These are phyloP conservation scores for Sitta carolinensis DNA, from an alignment of 2,797 vertebrate species.

Conservation along the genomic window DNA sequence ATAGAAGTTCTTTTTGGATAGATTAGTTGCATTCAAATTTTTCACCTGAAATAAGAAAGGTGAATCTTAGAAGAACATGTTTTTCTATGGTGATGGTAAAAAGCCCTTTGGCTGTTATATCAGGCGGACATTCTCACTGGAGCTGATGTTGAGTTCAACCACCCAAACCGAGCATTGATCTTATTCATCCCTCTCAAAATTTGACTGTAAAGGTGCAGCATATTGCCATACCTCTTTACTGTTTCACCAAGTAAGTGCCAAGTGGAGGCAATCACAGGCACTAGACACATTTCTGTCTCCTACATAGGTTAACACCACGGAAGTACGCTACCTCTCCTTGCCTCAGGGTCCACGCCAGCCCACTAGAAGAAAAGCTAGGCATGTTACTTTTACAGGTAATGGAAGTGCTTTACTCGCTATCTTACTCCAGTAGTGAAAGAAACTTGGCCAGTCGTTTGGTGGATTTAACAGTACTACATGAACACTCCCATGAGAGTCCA, in stretches of 20 bases:
- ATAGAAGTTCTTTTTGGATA: neutral
- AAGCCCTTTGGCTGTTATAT: neutral
- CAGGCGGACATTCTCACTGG: neutral
- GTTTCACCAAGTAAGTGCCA: neutral
- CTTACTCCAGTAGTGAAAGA: neutral
- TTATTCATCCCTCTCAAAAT: neutral
- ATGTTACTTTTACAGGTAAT: constrained; percentile 70
- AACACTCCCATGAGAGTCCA: neutral
- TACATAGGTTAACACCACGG: constrained; percentile 39
- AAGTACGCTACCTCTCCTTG: constrained; percentile 74
- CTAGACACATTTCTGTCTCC: constrained; percentile 18
- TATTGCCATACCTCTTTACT: neutral
- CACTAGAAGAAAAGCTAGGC: neutral
- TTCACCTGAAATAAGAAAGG: neutral
- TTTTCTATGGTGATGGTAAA: neutral
- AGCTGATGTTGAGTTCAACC: rapidly evolving
- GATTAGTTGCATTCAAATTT: neutral
- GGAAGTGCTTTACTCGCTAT: neutral
- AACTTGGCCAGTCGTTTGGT: neutral
- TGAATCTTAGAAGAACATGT: neutral
- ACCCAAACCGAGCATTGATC: neutral
- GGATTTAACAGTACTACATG: neutral
- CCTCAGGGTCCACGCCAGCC: constrained; percentile 45
- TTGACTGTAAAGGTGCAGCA: neutral
- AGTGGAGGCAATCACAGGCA: rapidly evolving